Percentiles rank a stretch among this genome's conserved stretches.
These are phyloP conservation scores for Geodia barretti DNA, from an alignment of 37 sponge, comb jelly and placozoan genomes.

Conservation along the genomic window DNA sequence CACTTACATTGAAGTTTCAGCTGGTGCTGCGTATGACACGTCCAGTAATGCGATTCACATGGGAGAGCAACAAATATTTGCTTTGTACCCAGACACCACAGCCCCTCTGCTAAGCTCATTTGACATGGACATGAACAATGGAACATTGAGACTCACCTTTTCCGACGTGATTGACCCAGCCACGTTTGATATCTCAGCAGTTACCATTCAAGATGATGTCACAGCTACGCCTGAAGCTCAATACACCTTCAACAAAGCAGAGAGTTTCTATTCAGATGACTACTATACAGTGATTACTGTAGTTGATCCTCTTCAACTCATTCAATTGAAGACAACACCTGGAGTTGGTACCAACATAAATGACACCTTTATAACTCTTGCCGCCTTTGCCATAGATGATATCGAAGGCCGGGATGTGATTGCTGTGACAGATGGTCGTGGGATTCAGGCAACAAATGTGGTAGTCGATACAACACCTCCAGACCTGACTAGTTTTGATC, in stretches of 20 bases:
- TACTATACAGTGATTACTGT: conserved; percentile 52
- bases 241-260: conserved; percentile 38
- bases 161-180: conserved; percentile 72
- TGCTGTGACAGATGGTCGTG: conserved; percentile 84
- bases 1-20: conserved; percentile 43
- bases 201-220: conserved; percentile 78
- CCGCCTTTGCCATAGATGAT: conserved; percentile 84
- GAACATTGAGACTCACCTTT: conserved; percentile 84
- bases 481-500: conserved; percentile 57
- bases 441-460: conserved; percentile 59
- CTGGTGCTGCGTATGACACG: conserved; percentile 43
- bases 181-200: conserved; percentile 66
- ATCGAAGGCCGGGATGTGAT: conserved; percentile 61
- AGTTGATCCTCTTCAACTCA: conserved; percentile 62
- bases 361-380: conserved; percentile 81
- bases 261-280: conserved; percentile 49
- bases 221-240: conserved; percentile 11
- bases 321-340: conserved; percentile 63
- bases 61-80: conserved; percentile 13
- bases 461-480: conserved; percentile 74
- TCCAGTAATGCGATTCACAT: conserved; percentile 36
- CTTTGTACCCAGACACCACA: conserved; percentile 50
- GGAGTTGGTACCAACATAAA: conserved; percentile 74
- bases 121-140: conserved; percentile 79
- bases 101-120: conserved; percentile 55